Evolutionary conservation across 2,113 vertebrate species (phyloP).

Genomic region (Orycteropus afer): DNA sequence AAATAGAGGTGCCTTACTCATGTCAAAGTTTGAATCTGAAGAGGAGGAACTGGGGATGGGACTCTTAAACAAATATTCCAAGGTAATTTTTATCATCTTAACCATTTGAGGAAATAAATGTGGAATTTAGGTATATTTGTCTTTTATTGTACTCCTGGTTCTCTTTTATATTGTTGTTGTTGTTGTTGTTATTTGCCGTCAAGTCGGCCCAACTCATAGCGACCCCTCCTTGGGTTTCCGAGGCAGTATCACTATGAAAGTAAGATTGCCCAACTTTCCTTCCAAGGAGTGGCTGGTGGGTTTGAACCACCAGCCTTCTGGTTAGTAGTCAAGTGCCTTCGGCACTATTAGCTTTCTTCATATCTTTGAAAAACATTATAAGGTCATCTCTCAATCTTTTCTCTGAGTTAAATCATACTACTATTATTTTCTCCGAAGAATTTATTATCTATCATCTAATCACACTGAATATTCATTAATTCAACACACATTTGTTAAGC

Average conservation of each 20-base stretch:
- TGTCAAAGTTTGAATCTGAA: not conserved
- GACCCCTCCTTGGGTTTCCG: too few species aligned
- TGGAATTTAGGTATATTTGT: not conserved
- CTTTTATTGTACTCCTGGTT: not conserved
- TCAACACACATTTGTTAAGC: not conserved
- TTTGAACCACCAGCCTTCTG: too few species aligned
- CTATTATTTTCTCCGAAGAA: not conserved
- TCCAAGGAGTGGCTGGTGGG: too few species aligned
- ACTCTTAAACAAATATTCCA: not conserved
- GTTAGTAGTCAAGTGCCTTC: too few species aligned
- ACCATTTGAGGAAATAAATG: not conserved
- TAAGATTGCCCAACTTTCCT: too few species aligned
- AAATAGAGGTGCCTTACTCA: not conserved
- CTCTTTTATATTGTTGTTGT: too few species aligned
- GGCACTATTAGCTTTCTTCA: not conserved
- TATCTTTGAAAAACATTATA: not conserved
- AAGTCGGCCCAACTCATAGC: too few species aligned
- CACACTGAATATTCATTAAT: not conserved
- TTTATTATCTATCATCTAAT: not conserved
- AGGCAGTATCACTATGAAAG: too few species aligned
- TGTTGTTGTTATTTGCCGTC: too few species aligned
- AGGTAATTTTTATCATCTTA: not conserved
- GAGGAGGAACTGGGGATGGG: fast-evolving
- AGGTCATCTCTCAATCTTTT: not conserved
- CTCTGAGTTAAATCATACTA: not conserved